Evolutionary conservation across 2,113 vertebrate genomes (phyloP).

Genomic region (Tragelaphus strepsiceros): DNA sequence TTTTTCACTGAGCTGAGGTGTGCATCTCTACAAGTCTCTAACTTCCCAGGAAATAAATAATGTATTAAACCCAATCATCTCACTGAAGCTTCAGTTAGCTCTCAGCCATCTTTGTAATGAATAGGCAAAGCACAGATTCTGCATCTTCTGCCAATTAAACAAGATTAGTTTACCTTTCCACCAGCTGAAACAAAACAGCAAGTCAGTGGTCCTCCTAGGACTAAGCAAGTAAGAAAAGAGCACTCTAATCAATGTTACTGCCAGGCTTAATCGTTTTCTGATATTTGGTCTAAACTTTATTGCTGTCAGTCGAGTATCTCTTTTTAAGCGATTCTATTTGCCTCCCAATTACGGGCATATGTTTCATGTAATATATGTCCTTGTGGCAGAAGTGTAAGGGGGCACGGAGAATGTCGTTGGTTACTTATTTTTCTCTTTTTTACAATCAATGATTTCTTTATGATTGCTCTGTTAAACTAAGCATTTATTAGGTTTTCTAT

Average conservation of each 20-base stretch:
- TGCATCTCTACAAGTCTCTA: not conserved
- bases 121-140: conserved; percentile 5
- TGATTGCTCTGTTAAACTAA: conserved; percentile 59
- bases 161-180: conserved; percentile 54
- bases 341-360: conserved; percentile 58
- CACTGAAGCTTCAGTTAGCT: not conserved
- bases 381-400: conserved; percentile 39
- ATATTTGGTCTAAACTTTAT: conserved; percentile 71
- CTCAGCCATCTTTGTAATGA: not conserved
- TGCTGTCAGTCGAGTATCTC: conserved; percentile 53
- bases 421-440: conserved; percentile 60
- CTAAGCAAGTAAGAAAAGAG: conserved; percentile 50
- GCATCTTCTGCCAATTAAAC: conserved; percentile 24
- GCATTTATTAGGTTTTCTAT: conserved; percentile 14
- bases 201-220: conserved; percentile 52
- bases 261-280: conserved; percentile 62
- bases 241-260: conserved; percentile 56
- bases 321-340: conserved; percentile 60
- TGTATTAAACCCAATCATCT: not conserved
- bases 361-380: conserved; percentile 51
- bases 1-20: not conserved
- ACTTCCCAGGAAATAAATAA: conserved; percentile 22
- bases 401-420: conserved; percentile 7
- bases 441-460: conserved; percentile 64
- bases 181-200: conserved; percentile 54